A percentile compares a stretch with the other conserved stretches of the same genome.
These are phyloP conservation scores for Gallinago jamesoni DNA, from an alignment of 2,113 vertebrate species.

Conservation along the genomic window DNA sequence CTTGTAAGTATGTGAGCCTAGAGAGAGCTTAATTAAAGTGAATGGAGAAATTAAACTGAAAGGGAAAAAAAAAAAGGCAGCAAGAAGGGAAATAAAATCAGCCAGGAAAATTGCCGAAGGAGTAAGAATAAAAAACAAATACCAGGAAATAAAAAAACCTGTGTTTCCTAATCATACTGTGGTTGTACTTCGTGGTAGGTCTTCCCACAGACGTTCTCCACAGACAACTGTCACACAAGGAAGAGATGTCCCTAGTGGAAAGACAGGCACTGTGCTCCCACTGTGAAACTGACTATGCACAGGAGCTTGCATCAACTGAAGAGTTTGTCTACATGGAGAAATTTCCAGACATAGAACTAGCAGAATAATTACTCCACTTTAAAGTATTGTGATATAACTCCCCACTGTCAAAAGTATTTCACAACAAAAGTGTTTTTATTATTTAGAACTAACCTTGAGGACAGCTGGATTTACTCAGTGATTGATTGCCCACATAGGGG, in stretches of 20 bases:
- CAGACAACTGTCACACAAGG: neutral
- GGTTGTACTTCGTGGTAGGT: neutral
- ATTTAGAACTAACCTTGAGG: neutral
- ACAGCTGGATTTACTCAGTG: conserved; percentile 10
- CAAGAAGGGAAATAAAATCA: neutral
- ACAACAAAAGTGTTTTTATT: neutral
- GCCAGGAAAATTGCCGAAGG: neutral
- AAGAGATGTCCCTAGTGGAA: neutral
- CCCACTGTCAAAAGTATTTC: neutral
- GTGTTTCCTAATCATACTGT: neutral
- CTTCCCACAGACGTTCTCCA: neutral
- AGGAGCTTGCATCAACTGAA: neutral
- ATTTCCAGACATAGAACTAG: neutral
- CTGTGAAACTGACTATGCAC: neutral
- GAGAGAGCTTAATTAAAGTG: conserved; percentile 17
- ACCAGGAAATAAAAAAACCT: neutral
- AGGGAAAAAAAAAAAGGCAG: neutral
- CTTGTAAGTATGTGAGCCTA: neutral
- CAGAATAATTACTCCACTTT: neutral
- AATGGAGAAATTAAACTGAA: conserved; percentile 1
- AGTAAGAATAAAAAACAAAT: neutral
- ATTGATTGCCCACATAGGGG: neutral
- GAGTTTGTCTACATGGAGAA: neutral
- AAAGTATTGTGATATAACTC: neutral
- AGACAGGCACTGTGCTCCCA: neutral